Percentiles rank a stretch among this genome's conserved stretches.
Evolutionary conservation across 2,888 invertebrate genomes (phyloP).

Genomic region (Sepioteuthis lessoniana): DNA sequence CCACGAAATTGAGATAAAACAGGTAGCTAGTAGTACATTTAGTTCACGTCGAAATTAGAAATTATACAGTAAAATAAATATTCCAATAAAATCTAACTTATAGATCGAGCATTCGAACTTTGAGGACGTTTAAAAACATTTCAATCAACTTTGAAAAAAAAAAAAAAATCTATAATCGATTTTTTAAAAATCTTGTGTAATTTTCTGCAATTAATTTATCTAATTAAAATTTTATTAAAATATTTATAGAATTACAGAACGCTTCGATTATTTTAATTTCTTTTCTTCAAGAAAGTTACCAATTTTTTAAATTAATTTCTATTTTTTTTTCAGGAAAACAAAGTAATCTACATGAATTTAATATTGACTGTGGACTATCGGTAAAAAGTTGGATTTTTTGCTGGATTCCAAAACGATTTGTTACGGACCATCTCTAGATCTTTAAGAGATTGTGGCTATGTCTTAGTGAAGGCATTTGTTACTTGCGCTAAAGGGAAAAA

Average conservation of each 20-base stretch:
- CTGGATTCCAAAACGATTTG: not conserved
- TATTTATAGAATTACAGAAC: not conserved
- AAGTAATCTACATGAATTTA: slow-evolving; percentile 10
- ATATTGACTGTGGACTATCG: not conserved
- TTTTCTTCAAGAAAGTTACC: not conserved
- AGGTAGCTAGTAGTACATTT: not conserved
- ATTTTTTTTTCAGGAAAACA: not conserved
- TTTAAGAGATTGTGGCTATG: not conserved
- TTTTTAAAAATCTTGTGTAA: not conserved
- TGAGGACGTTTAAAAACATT: not conserved
- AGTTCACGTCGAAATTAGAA: not conserved
- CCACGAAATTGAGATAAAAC: not conserved
- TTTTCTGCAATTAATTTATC: not conserved
- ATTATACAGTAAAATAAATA: not conserved
- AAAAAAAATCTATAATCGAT: not conserved
- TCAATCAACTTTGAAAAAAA: not conserved
- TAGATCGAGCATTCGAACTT: not conserved
- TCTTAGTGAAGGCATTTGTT: not conserved
- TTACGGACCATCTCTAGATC: not conserved
- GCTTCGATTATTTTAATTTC: not conserved
- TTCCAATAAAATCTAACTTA: not conserved
- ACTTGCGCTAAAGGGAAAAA: not conserved
- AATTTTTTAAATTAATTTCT: not conserved
- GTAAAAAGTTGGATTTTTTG: not conserved
- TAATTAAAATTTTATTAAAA: not conserved